Base-by-base conservation (phyloP, 1,140 invertebrate species). In the Cydia strobilella region DNA sequence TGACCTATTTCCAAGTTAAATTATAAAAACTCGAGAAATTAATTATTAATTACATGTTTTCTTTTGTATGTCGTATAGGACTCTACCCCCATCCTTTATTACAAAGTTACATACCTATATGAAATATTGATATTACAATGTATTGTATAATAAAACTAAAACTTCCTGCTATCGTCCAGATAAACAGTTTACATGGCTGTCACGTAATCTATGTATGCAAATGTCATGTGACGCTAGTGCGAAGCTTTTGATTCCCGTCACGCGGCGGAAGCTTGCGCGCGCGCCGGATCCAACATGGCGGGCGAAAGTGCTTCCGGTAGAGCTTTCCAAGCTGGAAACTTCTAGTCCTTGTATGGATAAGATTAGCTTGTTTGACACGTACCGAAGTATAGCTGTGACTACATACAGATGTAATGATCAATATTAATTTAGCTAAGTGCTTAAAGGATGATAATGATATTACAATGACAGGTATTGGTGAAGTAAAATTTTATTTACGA, bases 231-330 rank as follows among this genome's bases (percentile, higher is more conserved):
- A 91, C 10, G 27, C 15, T 42, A 66, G 63, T 39, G 65, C 65
- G 65, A 69, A 69, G 88, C 87, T 91, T 88, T 88, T 89, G 88
- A 91, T 91, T 88, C 91, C 79, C 84, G 82, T 90, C 91, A 93
- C 90, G 89, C 89, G 89, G 80, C 89, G 90, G 90, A 92, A 92
- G 88, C 82, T 81, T 79, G 83, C 84, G 87, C 66, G 86, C 83
- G 81, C 83, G 84, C 87, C 90, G 90, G 90, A 91, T 92, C 90
- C 90, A 90, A 90, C 78, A 91, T 92, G 89, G 90, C 90, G 80
- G 89, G 90, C 89, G 88, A 90, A 90, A 91, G 90, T 91, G 86
- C 88, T 92, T 92, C 90, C 90, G 90, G 87, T 84, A 85, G 72
- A 77, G 79, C 84, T 86, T 75, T 84, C 82, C 84, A 79, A 89